phyloP scores from a whole-genome alignment of 2,113 vertebrate species.

The Corythaeola cristata region DNA sequence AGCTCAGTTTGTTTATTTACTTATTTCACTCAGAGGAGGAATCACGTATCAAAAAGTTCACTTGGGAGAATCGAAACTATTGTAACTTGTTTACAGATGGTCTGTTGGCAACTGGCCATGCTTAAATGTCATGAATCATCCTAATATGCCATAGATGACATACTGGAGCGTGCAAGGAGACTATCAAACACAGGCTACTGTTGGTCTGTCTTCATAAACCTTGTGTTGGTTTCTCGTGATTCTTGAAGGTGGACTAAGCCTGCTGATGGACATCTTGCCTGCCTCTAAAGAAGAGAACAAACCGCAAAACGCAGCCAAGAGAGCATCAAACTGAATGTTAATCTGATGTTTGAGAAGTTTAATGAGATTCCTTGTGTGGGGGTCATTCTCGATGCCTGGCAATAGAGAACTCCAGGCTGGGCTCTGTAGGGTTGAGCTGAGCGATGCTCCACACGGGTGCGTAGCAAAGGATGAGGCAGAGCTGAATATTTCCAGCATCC shows the following conservation, averaged over 20 bases:
- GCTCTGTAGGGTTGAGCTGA: not conserved
- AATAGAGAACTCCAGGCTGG: not conserved
- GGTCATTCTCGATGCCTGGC: not conserved
- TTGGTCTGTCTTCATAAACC: not conserved
- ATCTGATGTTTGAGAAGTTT: not conserved
- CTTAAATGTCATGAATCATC: not conserved
- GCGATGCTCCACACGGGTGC: not conserved
- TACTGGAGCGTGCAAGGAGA: not conserved
- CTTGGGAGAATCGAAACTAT: not conserved
- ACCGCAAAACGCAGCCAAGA: not conserved
- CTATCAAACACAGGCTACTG: not conserved
- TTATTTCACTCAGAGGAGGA: not conserved
- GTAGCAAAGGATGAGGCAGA: not conserved
- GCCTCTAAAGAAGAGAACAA: not conserved
- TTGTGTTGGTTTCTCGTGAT: not conserved
- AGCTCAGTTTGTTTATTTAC: not conserved
- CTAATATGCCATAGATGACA: not conserved
- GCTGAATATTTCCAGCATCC: not conserved
- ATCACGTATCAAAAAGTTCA: not conserved
- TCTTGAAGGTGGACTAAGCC: not conserved
- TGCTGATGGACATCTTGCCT: not conserved
- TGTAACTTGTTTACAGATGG: not conserved
- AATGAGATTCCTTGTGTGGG: not conserved
- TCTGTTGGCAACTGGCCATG: not conserved
- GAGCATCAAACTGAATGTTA: not conserved